A percentile compares a stretch with the other conserved stretches of the same genome.
These are phyloP conservation scores for Protonemura montana DNA, from an alignment of 2,888 invertebrate genomes.

Conservation along the genomic window DNA sequence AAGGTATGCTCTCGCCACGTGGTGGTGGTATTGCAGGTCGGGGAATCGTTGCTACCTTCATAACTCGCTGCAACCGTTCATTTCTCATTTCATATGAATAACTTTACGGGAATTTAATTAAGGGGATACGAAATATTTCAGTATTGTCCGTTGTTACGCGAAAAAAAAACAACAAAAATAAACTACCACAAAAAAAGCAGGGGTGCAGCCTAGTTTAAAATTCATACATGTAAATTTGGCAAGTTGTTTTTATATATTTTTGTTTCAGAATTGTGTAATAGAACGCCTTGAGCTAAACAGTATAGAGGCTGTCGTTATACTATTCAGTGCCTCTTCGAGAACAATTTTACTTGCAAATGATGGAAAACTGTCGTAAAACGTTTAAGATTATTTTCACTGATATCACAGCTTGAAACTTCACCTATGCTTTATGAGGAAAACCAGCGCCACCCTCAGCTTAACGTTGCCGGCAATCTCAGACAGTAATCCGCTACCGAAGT, in stretches of 20 bases:
- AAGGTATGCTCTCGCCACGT: constrained; percentile 31
- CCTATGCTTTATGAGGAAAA: constrained; percentile 23
- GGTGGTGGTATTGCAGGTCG: neutral
- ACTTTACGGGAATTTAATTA: constrained; percentile 27
- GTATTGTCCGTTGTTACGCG: constrained; percentile 7
- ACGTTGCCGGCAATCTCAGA: constrained; percentile 27
- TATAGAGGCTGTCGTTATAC: neutral
- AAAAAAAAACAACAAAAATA: constrained; percentile 24
- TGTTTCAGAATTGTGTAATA: constrained; percentile 24
- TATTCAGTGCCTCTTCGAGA: neutral
- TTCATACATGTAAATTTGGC: constrained; percentile 29
- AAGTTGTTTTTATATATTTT: constrained; percentile 19
- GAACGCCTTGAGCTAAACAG: constrained; percentile 19
- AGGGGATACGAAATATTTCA: constrained; percentile 9
- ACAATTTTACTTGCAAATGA: constrained; percentile 47
- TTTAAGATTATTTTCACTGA: constrained; percentile 46
- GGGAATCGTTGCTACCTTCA: neutral
- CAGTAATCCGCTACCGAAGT: constrained; percentile 24
- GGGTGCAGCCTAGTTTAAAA: constrained; percentile 14
- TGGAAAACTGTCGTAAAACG: constrained; percentile 45
- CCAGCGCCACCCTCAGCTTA: neutral
- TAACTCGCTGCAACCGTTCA: neutral
- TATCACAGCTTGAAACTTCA: constrained; percentile 36
- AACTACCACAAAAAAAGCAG: neutral
- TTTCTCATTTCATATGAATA: constrained; percentile 31